Conservation (phyloP, 2,797 vertebrate species). For the Acestrorhynchus altus region DNA sequence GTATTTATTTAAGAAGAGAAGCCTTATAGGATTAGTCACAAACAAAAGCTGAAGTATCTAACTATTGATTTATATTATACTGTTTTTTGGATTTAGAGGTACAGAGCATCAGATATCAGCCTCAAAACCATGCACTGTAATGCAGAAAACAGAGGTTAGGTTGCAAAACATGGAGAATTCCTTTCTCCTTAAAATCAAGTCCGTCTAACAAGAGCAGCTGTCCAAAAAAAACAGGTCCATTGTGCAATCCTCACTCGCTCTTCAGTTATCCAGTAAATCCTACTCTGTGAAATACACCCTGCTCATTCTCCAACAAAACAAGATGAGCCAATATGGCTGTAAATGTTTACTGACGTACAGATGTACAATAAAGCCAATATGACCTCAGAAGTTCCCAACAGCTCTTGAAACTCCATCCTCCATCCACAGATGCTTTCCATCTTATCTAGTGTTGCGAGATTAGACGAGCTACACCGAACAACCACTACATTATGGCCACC, state of each 20-base stretch:
- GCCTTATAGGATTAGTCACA: neutral
- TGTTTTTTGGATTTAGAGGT: too few species aligned
- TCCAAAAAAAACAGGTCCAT: neutral
- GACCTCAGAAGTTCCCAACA: neutral
- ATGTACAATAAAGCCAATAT: conserved; percentile 22
- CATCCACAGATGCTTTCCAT: neutral
- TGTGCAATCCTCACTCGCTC: neutral
- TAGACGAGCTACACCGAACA: neutral
- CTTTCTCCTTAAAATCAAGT: neutral
- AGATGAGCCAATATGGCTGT: conserved; percentile 34
- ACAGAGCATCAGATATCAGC: too few species aligned
- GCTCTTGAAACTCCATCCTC: neutral
- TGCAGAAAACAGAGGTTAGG: too few species aligned
- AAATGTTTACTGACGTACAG: neutral
- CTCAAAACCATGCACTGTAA: too few species aligned
- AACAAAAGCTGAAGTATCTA: too few species aligned
- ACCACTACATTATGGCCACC: too few species aligned
- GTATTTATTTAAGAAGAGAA: neutral
- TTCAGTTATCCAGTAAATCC: neutral
- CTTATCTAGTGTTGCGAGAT: neutral
- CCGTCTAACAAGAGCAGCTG: neutral
- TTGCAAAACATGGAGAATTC: too few species aligned
- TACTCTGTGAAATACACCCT: neutral
- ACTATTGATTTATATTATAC: too few species aligned
- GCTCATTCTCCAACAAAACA: neutral